Evolutionary conservation across 2,797 vertebrate genomes (phyloP), one percentile per base, ranked within the genome.

Genomic region (Chromis chromis): DNA sequence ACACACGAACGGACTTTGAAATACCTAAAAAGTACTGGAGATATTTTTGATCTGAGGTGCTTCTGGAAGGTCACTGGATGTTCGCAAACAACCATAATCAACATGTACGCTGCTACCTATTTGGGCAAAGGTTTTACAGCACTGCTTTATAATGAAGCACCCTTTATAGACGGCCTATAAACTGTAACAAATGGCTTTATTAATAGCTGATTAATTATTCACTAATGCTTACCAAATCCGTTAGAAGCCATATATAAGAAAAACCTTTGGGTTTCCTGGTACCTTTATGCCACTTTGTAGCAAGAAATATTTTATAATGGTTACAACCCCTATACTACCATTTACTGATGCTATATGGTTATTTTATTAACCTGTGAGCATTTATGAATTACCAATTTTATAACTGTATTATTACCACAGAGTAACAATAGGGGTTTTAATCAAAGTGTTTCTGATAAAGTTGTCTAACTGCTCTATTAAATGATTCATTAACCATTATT

Each of bases 31-130:
- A 65, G 64, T 31, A 39, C 48, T 25, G 33, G 33, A 53, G 58
- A 25, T 72, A 65, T 65, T 65, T 63, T 55, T 54, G 27, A 49
- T 22, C 73, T 53, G 19, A 36, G 59, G 25, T 44, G 17, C 49
- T 31, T 64, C 7, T 36, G 22, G 59, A 71, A 16, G 40, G 59
- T 67, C 39, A 53, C 49, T 8, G 44, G 27, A 67, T 61, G n/a
- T 59, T 28, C 33, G 17, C 28, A 67, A 62, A 71, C 25, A 33
- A 54, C 52, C 16, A 33, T 31, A 50, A 40, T 1, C 3, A 76
- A 73, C n/a, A 65, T 9, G 36, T 2, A 50, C 5, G 14, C 27
- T 58, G 10, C 36, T 49, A 13, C 31, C 12, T 25, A 8, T 11
- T 68, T 57, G 36, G 17, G 24, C 4, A 52, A 54, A 44, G 33